A percentile compares a stretch with the other conserved stretches of the same genome.
These are phyloP conservation scores for Galeopsomyia nigrocyanea DNA, from an alignment of 2,888 invertebrate genomes.

Conservation along the genomic window DNA sequence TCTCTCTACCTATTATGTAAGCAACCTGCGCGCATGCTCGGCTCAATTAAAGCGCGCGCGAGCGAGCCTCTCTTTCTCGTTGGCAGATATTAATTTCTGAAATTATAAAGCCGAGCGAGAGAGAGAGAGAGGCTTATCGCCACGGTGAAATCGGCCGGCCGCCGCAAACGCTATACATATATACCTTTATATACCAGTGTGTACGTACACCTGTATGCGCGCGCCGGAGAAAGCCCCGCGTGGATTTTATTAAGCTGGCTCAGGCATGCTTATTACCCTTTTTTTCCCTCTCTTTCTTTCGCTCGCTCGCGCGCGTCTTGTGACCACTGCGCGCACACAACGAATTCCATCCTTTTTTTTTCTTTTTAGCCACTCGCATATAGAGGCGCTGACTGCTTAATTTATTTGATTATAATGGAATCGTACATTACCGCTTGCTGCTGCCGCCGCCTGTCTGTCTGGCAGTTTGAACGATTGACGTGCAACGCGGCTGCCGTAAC, in stretches of 20 bases:
- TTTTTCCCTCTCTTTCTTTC: conserved; percentile 10
- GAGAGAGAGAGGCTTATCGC: conserved; percentile 12
- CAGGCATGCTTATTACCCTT: conserved; percentile 23
- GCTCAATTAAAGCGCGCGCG: conserved; percentile 40
- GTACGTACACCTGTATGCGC: neutral
- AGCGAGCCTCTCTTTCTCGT: conserved; percentile 5
- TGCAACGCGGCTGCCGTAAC: neutral
- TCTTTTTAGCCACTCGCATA: too few species aligned
- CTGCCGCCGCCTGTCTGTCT: too few species aligned
- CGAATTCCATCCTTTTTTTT: too few species aligned
- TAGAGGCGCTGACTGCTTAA: neutral
- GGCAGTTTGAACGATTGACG: conserved; percentile 5
- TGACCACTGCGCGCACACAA: too few species aligned
- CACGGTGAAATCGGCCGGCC: conserved; percentile 33
- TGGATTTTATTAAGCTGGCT: conserved; percentile 36
- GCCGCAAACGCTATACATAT: neutral
- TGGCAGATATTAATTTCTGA: conserved; percentile 43
- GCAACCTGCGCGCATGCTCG: conserved; percentile 4
- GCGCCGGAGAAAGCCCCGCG: conserved; percentile 8
- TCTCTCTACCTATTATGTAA: conserved; percentile 21
- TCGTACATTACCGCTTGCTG: neutral
- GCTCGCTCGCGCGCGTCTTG: neutral
- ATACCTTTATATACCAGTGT: neutral
- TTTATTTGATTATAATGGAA: conserved; percentile 22
- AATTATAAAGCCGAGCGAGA: conserved; percentile 22